Conservation (phyloP, 2,797 vertebrate species). For the Tokudaia muenninki region DNA sequence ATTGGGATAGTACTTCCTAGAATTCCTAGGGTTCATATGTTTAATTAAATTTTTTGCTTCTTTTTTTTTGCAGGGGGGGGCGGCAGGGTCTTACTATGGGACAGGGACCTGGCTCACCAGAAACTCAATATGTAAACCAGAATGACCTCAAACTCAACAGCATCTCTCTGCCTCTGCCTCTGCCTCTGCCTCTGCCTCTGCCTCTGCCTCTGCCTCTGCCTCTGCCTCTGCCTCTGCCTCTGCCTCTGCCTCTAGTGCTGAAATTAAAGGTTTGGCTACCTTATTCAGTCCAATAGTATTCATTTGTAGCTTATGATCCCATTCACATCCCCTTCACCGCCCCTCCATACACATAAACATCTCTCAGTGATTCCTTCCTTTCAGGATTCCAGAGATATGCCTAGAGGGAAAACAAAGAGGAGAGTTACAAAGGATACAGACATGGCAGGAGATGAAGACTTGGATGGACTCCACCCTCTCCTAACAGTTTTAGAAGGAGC, state of each 20-base stretch:
- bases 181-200: too few relatives aligned
- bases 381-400: not conserved
- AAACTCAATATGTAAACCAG: not conserved
- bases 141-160: not conserved
- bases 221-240: too few relatives aligned
- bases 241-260: not conserved
- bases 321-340: not conserved
- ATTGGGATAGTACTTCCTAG: not conserved
- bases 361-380: not conserved
- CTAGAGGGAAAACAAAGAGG: not conserved
- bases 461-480: accelerated
- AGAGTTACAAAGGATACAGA: not conserved
- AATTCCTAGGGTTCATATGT: not conserved
- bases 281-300: too few relatives aligned
- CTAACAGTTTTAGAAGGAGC: not conserved
- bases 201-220: too few relatives aligned
- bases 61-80: not conserved
- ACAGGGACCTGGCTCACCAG: not conserved
- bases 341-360: not conserved
- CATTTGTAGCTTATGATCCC: too few relatives aligned
- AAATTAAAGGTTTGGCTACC: too few relatives aligned
- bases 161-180: too few relatives aligned
- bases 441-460: not conserved
- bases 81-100: not conserved
- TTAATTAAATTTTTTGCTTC: not conserved